These are phyloP conservation scores for Pseudorasbora parva DNA, from an alignment of 2,113 vertebrate species.

Conservation along the genomic window DNA sequence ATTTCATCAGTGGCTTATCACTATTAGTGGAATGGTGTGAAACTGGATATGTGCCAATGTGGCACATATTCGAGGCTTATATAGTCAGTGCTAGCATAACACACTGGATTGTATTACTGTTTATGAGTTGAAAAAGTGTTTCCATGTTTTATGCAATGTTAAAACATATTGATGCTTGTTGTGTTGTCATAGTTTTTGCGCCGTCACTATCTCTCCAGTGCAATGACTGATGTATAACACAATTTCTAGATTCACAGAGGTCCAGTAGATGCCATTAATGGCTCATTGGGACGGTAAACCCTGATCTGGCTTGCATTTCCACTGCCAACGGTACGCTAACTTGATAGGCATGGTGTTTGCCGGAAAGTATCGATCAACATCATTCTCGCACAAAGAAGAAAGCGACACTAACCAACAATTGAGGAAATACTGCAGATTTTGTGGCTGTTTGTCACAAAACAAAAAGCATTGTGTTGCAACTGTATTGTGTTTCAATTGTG, in stretches of 20 bases:
- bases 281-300: too few species aligned
- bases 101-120: not conserved
- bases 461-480: too few species aligned
- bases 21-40: conserved; percentile 12
- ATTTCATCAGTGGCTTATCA: conserved; percentile 24
- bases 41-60: conserved; percentile 10
- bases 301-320: too few species aligned
- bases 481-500: too few species aligned
- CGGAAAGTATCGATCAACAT: too few species aligned
- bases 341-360: too few species aligned
- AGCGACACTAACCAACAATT: too few species aligned
- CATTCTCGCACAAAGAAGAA: too few species aligned
- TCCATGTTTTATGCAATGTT: not conserved
- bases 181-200: not conserved
- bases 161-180: not conserved
- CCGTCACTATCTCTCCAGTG: not conserved
- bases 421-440: too few species aligned
- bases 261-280: not conserved
- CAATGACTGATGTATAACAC: not conserved
- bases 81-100: not conserved
- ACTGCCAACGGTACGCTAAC: too few species aligned
- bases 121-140: not conserved
- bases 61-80: not conserved
- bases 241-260: not conserved
- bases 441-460: too few species aligned